phyloP scores from a whole-genome alignment of 1,140 invertebrate species.

The Ooceraea biroi region DNA sequence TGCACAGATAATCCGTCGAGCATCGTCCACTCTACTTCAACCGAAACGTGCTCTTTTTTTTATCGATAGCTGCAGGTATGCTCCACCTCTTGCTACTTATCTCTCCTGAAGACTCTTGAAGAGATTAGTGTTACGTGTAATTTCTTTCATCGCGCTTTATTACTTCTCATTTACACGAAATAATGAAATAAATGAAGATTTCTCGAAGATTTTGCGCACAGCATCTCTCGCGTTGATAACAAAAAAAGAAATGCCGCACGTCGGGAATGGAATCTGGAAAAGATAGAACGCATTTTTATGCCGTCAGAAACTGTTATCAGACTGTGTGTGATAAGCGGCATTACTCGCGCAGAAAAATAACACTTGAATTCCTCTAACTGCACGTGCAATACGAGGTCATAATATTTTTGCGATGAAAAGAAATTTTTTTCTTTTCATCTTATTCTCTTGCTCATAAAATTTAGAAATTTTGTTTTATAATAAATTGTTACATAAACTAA shows the following conservation, averaged over 20 bases:
- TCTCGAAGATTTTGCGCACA: too few relatives aligned
- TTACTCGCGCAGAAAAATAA: slow-evolving; percentile 22
- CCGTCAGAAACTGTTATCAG: slow-evolving; percentile 35
- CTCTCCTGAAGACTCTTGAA: background rate
- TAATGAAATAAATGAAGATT: slow-evolving; percentile 1
- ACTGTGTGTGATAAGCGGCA: slow-evolving; percentile 26
- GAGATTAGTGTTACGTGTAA: background rate
- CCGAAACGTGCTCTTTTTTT: slow-evolving; percentile 18
- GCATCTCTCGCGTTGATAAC: too few relatives aligned
- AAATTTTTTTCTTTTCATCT: background rate
- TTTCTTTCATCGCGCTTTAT: too few relatives aligned
- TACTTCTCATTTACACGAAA: too few relatives aligned
- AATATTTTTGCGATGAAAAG: background rate
- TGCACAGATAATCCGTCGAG: slow-evolving; percentile 1
- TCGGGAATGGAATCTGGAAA: background rate
- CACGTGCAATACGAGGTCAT: background rate
- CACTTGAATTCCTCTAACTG: slow-evolving; percentile 1
- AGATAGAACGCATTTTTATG: slow-evolving; percentile 27
- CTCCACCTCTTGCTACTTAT: background rate
- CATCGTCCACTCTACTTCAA: background rate
- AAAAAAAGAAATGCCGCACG: too few relatives aligned
- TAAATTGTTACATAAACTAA: too few relatives aligned
- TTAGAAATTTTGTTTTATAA: too few relatives aligned
- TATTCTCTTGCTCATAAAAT: background rate
- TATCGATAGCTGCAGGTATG: background rate